phyloP scores from a whole-genome alignment of 2,888 invertebrate genomes.

The Heteromurus nitidus region DNA sequence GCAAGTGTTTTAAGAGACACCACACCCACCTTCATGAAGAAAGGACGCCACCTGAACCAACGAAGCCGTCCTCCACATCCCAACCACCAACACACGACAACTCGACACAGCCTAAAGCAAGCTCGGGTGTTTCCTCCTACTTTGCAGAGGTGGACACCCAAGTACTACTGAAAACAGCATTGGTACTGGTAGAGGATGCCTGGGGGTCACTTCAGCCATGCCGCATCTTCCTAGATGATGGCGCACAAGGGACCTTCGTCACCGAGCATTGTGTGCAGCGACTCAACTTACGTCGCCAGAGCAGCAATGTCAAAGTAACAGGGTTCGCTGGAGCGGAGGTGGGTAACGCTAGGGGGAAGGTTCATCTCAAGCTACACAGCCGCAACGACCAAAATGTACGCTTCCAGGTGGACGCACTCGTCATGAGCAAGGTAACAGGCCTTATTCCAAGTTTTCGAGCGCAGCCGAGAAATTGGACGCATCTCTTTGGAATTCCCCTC shows the following conservation, averaged over 20 bases:
- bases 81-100: neutral
- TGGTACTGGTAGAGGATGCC: constrained; percentile 16
- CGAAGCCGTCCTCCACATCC: neutral
- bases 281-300: neutral
- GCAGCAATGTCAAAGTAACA: neutral
- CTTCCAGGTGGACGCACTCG: constrained; percentile 8
- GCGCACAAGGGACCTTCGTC: constrained; percentile 12
- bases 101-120: neutral
- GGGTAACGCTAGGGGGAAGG: neutral
- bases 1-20: constrained; percentile 15
- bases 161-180: constrained; percentile 38
- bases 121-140: neutral
- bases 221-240: constrained; percentile 46
- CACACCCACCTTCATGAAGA: constrained; percentile 24
- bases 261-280: constrained; percentile 16
- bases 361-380: neutral
- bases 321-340: neutral
- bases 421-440: neutral
- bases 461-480: constrained; percentile 8
- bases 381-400: neutral
- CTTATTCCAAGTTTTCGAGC: neutral
- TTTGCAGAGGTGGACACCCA: neutral
- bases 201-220: neutral
- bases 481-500: constrained; percentile 23
- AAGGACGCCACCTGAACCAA: too few species aligned